Base-by-base conservation (phyloP, 2,888 invertebrate genomes). In the Kryphioiulus occultus region DNA sequence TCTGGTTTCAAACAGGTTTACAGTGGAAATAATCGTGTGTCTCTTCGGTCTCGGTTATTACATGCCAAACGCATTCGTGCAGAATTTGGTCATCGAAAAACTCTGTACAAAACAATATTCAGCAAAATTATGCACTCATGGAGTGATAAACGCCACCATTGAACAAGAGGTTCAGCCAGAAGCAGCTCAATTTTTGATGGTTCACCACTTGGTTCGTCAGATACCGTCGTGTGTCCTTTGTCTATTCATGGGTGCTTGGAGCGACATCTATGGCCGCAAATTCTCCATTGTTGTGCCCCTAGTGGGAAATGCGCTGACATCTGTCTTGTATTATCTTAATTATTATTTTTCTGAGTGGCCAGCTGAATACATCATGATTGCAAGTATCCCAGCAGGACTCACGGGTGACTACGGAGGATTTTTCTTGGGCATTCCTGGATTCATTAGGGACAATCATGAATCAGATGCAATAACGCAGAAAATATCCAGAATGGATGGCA, bases 161-260 rank as follows among this genome's bases (percentile, higher is more conserved):
- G 84, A 84, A 84, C 19, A 84, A 10, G 84, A 84, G 5, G 7
- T 30, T 17, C 84, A 84, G 32, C 10, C 3, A 84, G 26, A 84
- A 22, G 84, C 30, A 3, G 84, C 84, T 35, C 84, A 84, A 84
- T 84, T 30, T 30, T 10, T 84, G 10, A 26, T 84, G 30, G 26
- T 30, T 26, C 84, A 84, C 19, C 32, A 84, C 19, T 26, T 84
- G 32, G 32, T 84, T 9, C 26, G 30, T 5, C 84, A 85, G 85
- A n/a, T 85, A 85, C 85, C 85, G 7, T 22, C 86, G 4, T 26
- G 47, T 15, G 59, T 86, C 17, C 19, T 86, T 1, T n/a, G 59
- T 26, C 53, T 86, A 26, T 68, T 86, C 68, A 59, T 86, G 86
- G 86, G 86, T 17, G 15, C n/a, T 7, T 86, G 86, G 86, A 86